A percentile compares a stretch with the other conserved stretches of the same genome.
phyloP scores from a whole-genome alignment of 2,888 invertebrate genomes.

The Gisinianus flammeolus region DNA sequence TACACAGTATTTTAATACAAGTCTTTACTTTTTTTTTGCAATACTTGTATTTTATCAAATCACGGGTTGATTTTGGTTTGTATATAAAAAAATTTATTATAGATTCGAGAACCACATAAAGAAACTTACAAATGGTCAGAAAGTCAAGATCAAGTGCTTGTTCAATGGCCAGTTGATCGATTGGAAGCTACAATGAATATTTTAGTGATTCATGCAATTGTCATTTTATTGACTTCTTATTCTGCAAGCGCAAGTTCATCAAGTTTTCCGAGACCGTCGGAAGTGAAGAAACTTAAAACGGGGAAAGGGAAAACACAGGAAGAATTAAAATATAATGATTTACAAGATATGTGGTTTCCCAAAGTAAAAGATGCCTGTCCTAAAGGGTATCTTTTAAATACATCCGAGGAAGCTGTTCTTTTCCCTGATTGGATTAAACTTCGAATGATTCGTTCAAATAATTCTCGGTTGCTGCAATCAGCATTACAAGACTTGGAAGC shows the following conservation, averaged over 20 bases:
- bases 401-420: conserved; percentile 79
- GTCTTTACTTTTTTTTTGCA: too few relatives aligned
- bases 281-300: conserved; percentile 31
- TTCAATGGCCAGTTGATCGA: conserved; percentile 78
- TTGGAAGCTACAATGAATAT: conserved; percentile 76
- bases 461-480: conserved; percentile 80
- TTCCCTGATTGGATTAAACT: conserved; percentile 93
- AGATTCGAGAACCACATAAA: conserved; percentile 70
- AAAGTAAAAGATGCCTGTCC: conserved; percentile 72
- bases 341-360: conserved; percentile 88
- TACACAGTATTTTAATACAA: not conserved
- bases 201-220: conserved; percentile 81
- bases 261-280: not conserved
- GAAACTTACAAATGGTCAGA: conserved; percentile 70
- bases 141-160: conserved; percentile 75
- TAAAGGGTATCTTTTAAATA: conserved; percentile 77
- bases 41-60: too few relatives aligned
- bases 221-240: conserved; percentile 74
- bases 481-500: conserved; percentile 86
- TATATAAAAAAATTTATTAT: conserved; percentile 37
- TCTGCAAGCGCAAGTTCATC: conserved; percentile 29
- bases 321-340: conserved; percentile 62
- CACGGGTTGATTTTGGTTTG: not conserved
- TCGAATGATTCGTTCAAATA: conserved; percentile 80
- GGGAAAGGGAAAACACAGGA: conserved; percentile 19